These are phyloP conservation scores for Drosophila flavopinicola DNA, from an alignment of 2,888 invertebrate species.

Conservation along the genomic window DNA sequence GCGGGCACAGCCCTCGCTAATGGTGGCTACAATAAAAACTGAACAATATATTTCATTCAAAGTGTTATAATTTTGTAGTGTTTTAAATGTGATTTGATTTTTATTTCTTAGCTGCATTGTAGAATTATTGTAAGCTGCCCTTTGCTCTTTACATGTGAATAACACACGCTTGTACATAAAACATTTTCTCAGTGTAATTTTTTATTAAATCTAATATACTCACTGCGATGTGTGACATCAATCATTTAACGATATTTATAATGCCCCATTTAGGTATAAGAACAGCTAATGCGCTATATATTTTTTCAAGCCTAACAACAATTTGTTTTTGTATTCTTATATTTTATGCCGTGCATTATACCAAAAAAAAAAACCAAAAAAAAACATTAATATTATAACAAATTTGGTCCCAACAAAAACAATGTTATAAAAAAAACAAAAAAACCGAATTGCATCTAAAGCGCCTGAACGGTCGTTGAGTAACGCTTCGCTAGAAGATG, in stretches of 20 bases:
- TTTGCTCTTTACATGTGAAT: conserved; percentile 13
- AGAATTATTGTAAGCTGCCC: conserved; percentile 13
- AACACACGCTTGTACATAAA: conserved; percentile 40
- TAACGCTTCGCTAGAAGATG: conserved; percentile 96
- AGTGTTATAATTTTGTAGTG: conserved; percentile 25
- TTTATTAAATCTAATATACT: not conserved
- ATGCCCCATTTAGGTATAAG: conserved; percentile 37
- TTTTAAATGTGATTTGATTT: conserved; percentile 9
- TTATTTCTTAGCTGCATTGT: conserved; percentile 4
- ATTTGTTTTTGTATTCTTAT: conserved; percentile 60
- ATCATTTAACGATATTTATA: conserved; percentile 9
- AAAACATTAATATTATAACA: conserved; percentile 2
- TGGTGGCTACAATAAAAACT: conserved; percentile 62
- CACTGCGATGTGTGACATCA: not conserved
- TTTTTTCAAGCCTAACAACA: conserved; percentile 59
- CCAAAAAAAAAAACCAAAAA: conserved; percentile 11
- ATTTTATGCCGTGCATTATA: conserved; percentile 46
- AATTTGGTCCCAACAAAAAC: conserved; percentile 29
- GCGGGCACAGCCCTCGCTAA: conserved; percentile 43
- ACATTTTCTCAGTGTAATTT: conserved; percentile 74
- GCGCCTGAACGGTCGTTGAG: conserved; percentile 88
- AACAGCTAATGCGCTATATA: conserved; percentile 52
- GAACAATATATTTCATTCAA: conserved; percentile 35
- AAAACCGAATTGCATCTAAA: conserved; percentile 36
- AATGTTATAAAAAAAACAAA: conserved; percentile 4